Percentiles rank a stretch among this genome's conserved stretches.
These are phyloP conservation scores for Malaclemys terrapin DNA, from an alignment of 2,113 vertebrate genomes.

Conservation along the genomic window DNA sequence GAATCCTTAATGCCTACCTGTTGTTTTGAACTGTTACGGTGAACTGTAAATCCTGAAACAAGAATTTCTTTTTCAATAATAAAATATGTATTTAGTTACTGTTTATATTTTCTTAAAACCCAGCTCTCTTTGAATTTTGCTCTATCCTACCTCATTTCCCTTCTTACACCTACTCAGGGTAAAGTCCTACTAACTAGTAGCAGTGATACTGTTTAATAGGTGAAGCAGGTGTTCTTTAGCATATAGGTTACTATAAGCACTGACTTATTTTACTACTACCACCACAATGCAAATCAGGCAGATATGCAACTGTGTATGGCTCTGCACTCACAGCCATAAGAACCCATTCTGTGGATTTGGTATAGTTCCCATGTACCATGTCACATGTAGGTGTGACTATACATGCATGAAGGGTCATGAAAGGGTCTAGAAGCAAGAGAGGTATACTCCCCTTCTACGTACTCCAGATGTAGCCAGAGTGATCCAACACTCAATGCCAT, in stretches of 20 bases:
- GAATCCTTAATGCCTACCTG: constrained; percentile 16
- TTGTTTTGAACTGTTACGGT: constrained; percentile 18
- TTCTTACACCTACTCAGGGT: neutral
- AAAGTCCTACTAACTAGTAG: neutral
- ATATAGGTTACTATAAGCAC: neutral
- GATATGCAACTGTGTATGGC: neutral
- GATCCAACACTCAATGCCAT: neutral
- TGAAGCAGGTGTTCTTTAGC: neutral
- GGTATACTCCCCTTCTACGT: neutral
- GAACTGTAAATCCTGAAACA: constrained; percentile 46
- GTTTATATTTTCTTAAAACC: neutral
- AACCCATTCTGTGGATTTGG: neutral
- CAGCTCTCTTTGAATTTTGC: neutral
- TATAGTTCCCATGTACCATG: neutral
- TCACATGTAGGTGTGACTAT: neutral
- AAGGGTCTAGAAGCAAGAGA: neutral
- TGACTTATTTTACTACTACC: neutral
- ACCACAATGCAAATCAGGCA: neutral
- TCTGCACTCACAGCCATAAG: neutral
- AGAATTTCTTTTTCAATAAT: constrained; percentile 29
- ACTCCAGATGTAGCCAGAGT: neutral
- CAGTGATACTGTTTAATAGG: neutral
- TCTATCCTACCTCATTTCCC: neutral
- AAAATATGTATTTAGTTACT: constrained; percentile 40
- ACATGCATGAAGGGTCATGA: neutral